Base-by-base conservation (phyloP, 1,140 invertebrate genomes). In the Anoplophora glabripennis region DNA sequence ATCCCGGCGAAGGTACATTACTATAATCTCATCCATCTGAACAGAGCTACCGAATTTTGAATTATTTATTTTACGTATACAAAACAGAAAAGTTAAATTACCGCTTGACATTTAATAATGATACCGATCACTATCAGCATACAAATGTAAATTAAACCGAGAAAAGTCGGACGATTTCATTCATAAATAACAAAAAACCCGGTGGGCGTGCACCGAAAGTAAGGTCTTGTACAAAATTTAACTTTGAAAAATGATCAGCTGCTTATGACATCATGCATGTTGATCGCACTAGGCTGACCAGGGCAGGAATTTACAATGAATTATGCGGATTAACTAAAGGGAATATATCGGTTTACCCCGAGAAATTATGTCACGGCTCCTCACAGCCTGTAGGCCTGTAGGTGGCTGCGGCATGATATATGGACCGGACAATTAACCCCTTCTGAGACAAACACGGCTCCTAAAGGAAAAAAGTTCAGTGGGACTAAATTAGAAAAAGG, bases 221-320 rank as follows among this genome's bases (percentile, higher is more conserved):
- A 57, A 57, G 55, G 46, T 40, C 55, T 48, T 57, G 55, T 57
- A 46, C 55, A 57, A 46, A 57, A 57, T 57, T 46, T 48, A 57
- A 57, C 55, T 48, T 54, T 61, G 59, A 61, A 61, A 61, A 61
- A 61, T 57, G 59, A 54, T 61, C 51, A 57, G 48, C 59, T 61
- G 59, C 53, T 56, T 61, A 34, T 61, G 59, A 61, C 59, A 61
- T 51, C 59, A 56, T 54, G 45, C 59, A 54, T 54, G 53, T 61
- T 49, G 48, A 49, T 53, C 42, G 3, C 21, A 7, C 14, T 45
- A 10, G 42, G 10, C 17, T 61, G 59, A 61, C 59, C 59, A 52
- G 7, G 46, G 38, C 59, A 61, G 45, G 36, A 56, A 56, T 61
- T 61, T 56, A 51, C 55, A 48, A 57, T 57, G 55, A 57, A 49